phyloP scores from a whole-genome alignment of 2,888 invertebrate genomes.

The Phania funesta region DNA sequence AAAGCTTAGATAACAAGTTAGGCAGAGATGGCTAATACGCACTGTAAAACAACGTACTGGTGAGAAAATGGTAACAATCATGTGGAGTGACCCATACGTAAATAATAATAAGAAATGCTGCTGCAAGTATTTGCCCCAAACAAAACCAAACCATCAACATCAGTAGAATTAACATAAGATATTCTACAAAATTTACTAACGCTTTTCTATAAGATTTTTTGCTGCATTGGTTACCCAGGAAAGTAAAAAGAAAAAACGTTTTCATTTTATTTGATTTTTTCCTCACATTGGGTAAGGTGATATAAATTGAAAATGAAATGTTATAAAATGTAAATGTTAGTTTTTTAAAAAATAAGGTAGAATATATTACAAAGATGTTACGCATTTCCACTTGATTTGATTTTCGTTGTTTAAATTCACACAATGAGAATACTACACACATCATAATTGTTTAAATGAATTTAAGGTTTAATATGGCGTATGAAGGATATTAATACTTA shows the following conservation, averaged over 20 bases:
- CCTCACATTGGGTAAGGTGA: constrained; percentile 37
- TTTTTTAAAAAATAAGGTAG: constrained; percentile 5
- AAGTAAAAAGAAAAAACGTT: constrained; percentile 38
- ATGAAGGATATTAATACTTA: constrained; percentile 52
- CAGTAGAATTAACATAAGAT: neutral
- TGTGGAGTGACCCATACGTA: no score
- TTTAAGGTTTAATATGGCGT: constrained; percentile 61
- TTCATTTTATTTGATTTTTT: neutral
- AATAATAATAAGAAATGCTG: no score
- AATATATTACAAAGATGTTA: constrained; percentile 67
- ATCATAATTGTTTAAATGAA: constrained; percentile 60
- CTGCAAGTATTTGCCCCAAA: no score
- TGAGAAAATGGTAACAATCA: no score
- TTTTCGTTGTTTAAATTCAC: constrained; percentile 59
- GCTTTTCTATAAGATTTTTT: constrained; percentile 79
- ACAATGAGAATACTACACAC: neutral
- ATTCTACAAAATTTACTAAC: constrained; percentile 73
- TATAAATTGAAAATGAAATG: constrained; percentile 61
- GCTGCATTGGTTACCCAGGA: constrained; percentile 77
- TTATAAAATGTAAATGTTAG: constrained; percentile 33
- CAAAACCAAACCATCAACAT: neutral
- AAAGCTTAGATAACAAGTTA: no score
- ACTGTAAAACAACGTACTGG: no score
- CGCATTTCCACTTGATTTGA: constrained; percentile 70
- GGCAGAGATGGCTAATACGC: no score